phyloP scores from a whole-genome alignment of 2,888 invertebrate genomes.

The Panopea generosa region DNA sequence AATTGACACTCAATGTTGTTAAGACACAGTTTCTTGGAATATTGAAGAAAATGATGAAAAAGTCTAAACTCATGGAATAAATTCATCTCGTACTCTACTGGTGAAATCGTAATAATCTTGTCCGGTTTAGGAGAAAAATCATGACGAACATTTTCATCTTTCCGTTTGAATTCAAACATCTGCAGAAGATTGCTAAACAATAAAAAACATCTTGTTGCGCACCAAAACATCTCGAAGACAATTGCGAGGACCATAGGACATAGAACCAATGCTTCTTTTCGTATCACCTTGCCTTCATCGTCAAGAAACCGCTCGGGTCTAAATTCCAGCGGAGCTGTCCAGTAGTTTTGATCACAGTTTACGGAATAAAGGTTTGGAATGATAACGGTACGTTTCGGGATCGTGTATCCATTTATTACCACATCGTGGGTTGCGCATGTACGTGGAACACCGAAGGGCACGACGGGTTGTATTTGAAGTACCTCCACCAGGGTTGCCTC shows the following conservation, averaged over 20 bases:
- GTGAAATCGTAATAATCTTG: too few relatives aligned
- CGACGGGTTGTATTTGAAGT: constrained; percentile 22
- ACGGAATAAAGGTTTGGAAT: constrained; percentile 31
- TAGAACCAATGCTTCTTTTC: constrained; percentile 24
- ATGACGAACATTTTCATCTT: too few relatives aligned
- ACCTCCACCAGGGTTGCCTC: constrained; percentile 34
- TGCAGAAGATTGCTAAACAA: constrained; percentile 11
- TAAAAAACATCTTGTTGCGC: constrained; percentile 12
- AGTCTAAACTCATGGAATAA: too few relatives aligned
- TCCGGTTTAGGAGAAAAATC: too few relatives aligned
- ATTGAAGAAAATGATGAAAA: too few relatives aligned
- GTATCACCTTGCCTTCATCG: constrained; percentile 7
- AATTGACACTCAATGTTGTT: too few relatives aligned
- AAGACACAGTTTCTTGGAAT: too few relatives aligned
- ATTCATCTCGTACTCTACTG: too few relatives aligned
- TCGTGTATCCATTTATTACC: constrained; percentile 14
- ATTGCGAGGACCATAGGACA: constrained; percentile 32
- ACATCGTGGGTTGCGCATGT: constrained; percentile 10
- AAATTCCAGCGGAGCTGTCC: constrained; percentile 26
- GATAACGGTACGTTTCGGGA: constrained; percentile 23
- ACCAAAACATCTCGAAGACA: constrained; percentile 9
- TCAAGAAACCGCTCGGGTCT: constrained; percentile 33
- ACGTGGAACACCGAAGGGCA: constrained; percentile 30
- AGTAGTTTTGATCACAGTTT: constrained; percentile 17
- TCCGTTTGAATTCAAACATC: constrained; percentile 12